These are phyloP conservation scores for Siniperca scherzeri DNA, from an alignment of 2,797 vertebrate species.

Conservation along the genomic window DNA sequence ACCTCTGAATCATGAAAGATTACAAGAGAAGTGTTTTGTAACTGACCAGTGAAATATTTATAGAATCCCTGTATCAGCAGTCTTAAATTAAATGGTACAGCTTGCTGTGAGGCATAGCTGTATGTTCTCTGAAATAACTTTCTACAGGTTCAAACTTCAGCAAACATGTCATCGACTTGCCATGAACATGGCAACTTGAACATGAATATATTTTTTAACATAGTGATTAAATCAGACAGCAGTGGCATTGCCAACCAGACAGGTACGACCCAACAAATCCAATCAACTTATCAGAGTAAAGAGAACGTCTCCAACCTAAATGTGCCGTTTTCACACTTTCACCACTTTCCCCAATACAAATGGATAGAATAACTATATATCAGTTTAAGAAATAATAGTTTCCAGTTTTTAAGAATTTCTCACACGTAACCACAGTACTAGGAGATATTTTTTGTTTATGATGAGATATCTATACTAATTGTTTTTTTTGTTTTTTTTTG, in stretches of 20 bases:
- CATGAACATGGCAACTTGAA: background rate
- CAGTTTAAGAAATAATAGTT: background rate
- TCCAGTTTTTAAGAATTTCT: background rate
- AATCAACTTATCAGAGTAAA: background rate
- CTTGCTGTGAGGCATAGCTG: background rate
- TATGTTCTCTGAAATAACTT: slow-evolving; percentile 7
- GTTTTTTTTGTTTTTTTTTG: too few relatives aligned
- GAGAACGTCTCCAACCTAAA: background rate
- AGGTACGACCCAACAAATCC: background rate
- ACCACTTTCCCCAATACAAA: background rate
- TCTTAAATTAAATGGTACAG: background rate
- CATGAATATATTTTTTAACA: background rate
- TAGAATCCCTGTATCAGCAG: slow-evolving; percentile 33
- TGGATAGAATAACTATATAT: too few relatives aligned
- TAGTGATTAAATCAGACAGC: background rate
- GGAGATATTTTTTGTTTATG: background rate
- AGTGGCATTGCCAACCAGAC: background rate
- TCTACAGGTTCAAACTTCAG: slow-evolving; percentile 6
- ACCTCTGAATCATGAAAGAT: slow-evolving; percentile 58
- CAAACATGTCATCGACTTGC: background rate
- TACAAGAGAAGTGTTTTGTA: slow-evolving; percentile 32
- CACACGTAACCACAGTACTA: background rate
- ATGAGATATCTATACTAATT: background rate
- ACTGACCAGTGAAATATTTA: slow-evolving; percentile 55
- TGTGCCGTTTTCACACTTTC: background rate